A percentile compares a stretch with the other conserved stretches of the same genome.
phyloP scores from a whole-genome alignment of 64 coral and sea anemone genomes.

The Porites australiensis region DNA sequence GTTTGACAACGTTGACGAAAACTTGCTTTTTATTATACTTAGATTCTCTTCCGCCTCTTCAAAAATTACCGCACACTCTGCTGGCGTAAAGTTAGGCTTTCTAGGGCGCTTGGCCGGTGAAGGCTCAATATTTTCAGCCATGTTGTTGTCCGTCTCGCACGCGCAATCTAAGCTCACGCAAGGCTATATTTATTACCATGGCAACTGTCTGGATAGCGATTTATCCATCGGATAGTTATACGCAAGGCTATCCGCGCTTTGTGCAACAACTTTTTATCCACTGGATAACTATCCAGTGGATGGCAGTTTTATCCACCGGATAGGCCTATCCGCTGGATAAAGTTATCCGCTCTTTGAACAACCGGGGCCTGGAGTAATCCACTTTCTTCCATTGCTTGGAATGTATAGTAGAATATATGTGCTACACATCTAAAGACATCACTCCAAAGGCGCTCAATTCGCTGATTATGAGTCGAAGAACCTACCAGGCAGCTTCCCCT shows the following conservation, averaged over 20 bases:
- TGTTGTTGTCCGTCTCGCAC: background rate
- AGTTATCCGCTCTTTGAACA: slow-evolving; percentile 56
- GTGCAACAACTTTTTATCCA: slow-evolving; percentile 47
- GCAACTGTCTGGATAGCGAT: background rate
- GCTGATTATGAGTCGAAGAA: no score
- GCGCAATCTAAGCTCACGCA: background rate
- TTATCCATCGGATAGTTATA: slow-evolving; percentile 44
- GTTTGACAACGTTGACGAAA: slow-evolving; percentile 6
- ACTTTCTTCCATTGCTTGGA: no score
- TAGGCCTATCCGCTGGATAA: slow-evolving; percentile 44
- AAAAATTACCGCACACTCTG: slow-evolving; percentile 6
- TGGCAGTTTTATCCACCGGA: slow-evolving; percentile 25
- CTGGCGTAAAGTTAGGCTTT: slow-evolving; percentile 41
- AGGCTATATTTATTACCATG: background rate
- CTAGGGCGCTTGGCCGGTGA: background rate
- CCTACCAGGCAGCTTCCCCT: no score
- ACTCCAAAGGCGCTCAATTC: no score
- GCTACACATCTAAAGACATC: no score
- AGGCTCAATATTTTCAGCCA: slow-evolving; percentile 2
- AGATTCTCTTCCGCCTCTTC: slow-evolving; percentile 31
- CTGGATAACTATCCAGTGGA: slow-evolving; percentile 31
- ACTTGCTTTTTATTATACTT: slow-evolving; percentile 32
- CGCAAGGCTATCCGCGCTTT: slow-evolving; percentile 28
- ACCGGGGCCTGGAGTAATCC: slow-evolving; percentile 30
- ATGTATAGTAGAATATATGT: no score